Evolutionary conservation across 1,140 invertebrate genomes (phyloP).

Genomic region (Nasonia longicornis): DNA sequence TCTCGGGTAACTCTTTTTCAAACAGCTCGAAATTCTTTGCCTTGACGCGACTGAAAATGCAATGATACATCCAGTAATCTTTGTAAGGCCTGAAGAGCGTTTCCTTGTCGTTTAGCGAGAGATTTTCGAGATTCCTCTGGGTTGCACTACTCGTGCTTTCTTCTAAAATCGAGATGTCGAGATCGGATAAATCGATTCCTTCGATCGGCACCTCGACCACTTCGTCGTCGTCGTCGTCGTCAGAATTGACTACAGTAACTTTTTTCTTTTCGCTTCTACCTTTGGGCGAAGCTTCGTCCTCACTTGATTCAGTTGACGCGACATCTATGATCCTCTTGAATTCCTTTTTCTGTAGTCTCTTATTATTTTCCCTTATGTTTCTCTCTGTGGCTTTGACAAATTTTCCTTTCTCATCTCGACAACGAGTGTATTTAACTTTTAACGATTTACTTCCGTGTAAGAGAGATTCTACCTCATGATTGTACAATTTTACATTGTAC

Average conservation of each 20-base stretch:
- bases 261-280: not conserved
- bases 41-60: constrained; percentile 55
- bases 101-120: constrained; percentile 14
- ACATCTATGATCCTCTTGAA: not conserved
- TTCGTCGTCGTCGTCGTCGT: not conserved
- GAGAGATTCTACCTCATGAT: constrained; percentile 46
- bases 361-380: not conserved
- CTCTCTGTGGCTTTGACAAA: constrained; percentile 17
- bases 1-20: constrained; percentile 63
- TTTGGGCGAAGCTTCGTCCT: constrained; percentile 20
- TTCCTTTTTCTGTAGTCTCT: constrained; percentile 4
- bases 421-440: constrained; percentile 29
- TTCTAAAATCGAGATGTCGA: constrained; percentile 47
- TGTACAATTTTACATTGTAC: constrained; percentile 51
- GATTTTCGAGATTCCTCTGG: constrained; percentile 5
- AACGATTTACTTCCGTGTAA: not conserved
- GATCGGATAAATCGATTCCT: constrained; percentile 41
- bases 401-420: constrained; percentile 36
- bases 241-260: constrained; percentile 16
- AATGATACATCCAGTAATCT: constrained; percentile 64
- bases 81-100: constrained; percentile 57
- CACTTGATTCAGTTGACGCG: not conserved
- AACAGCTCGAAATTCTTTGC: constrained; percentile 60
- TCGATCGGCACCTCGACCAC: constrained; percentile 18
- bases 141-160: constrained; percentile 20